phyloP scores from a whole-genome alignment of 2,888 invertebrate species.

The Nemapogon koenigi region DNA sequence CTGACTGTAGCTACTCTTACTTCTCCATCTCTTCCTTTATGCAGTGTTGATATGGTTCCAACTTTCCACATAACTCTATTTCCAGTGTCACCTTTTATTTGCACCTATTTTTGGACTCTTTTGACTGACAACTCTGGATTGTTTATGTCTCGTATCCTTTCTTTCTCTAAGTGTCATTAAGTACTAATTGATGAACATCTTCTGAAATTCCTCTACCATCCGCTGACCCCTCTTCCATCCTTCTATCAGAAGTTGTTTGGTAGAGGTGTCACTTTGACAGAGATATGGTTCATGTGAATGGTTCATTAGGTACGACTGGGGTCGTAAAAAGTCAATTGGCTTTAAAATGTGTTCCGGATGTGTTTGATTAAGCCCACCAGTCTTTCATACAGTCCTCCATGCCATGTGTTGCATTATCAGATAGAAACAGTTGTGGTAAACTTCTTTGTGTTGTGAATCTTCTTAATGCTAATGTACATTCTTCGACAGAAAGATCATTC shows the following conservation, averaged over 20 bases:
- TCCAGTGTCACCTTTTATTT: too few species aligned
- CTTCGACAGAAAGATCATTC: slow-evolving; percentile 18
- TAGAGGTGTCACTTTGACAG: slow-evolving; percentile 1
- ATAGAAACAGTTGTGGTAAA: slow-evolving; percentile 12
- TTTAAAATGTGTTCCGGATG: slow-evolving; percentile 9
- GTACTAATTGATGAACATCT: slow-evolving; percentile 13
- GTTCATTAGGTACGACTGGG: too few species aligned
- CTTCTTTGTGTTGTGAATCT: slow-evolving; percentile 10
- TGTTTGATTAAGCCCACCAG: slow-evolving; percentile 14
- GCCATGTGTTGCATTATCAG: slow-evolving; percentile 18
- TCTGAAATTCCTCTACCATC: slow-evolving; percentile 13
- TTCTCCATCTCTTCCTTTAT: too few species aligned
- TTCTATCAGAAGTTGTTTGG: slow-evolving; percentile 11
- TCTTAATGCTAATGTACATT: slow-evolving; percentile 16
- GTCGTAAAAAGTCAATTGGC: slow-evolving; percentile 5
- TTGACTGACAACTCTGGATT: too few species aligned
- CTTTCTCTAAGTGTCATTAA: too few species aligned
- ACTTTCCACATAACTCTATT: too few species aligned
- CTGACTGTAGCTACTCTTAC: too few species aligned
- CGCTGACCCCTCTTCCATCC: slow-evolving; percentile 13
- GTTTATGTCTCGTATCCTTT: too few species aligned
- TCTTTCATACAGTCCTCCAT: slow-evolving; percentile 17
- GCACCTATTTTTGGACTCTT: too few species aligned
- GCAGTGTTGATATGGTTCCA: too few species aligned
- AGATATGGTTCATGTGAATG: too few species aligned